Conservation (phyloP, 35 echinoderm and acorn worm species). For the Amphiura filiformis region DNA sequence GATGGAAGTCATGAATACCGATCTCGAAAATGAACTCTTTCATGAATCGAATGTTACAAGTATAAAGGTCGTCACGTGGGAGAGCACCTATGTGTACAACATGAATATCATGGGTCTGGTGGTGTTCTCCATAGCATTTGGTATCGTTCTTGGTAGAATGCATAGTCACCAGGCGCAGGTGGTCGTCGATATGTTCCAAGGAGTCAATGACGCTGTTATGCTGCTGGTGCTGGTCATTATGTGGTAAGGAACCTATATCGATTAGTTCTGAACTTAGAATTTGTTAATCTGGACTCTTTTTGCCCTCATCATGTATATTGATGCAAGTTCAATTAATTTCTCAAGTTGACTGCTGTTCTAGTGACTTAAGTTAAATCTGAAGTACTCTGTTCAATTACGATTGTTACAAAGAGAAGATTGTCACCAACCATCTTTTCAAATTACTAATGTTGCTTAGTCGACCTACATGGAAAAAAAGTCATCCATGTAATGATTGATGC, state of each 20-base stretch:
- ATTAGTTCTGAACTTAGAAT: too few species aligned
- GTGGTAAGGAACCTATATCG: conserved; percentile 98
- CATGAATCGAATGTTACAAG: conserved; percentile 16
- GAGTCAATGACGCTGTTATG: conserved; percentile 83
- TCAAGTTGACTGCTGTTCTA: too few species aligned
- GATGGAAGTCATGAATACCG: conserved; percentile 37
- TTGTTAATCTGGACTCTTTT: too few species aligned
- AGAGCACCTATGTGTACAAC: conserved; percentile 58
- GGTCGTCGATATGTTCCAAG: conserved; percentile 69
- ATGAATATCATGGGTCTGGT: conserved; percentile 99
- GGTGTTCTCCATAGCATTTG: conserved; percentile 91
- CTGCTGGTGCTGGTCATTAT: conserved; percentile 83
- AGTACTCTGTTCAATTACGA: too few species aligned
- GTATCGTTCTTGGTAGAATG: conserved; percentile 72
- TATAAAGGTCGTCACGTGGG: conserved; percentile 29
- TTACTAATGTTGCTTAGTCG: too few species aligned
- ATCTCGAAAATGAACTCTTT: conserved; percentile 44
- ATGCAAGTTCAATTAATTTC: too few species aligned
- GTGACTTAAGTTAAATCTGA: too few species aligned
- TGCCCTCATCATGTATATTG: too few species aligned
- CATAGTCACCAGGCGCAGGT: conserved; percentile 45
- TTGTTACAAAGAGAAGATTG: too few species aligned
- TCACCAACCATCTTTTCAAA: too few species aligned
- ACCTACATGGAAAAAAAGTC: too few species aligned
- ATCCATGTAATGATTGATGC: too few species aligned